Percentiles rank a stretch among this genome's conserved stretches.
phyloP scores from a whole-genome alignment of 2,113 vertebrate species.

The Alosa alosa region DNA sequence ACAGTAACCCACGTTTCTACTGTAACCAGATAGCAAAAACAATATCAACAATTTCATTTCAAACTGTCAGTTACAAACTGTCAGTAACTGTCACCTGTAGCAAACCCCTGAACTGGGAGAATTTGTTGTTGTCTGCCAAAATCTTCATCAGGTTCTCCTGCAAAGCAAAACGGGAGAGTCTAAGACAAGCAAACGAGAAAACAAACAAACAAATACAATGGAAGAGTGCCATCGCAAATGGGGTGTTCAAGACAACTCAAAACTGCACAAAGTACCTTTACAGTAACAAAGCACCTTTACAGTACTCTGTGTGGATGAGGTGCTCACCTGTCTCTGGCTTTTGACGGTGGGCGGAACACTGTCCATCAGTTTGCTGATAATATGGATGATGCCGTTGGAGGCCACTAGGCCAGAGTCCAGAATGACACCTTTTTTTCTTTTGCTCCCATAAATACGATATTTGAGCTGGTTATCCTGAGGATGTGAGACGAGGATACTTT shows the following conservation, averaged over 20 bases:
- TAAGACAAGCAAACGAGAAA: background rate
- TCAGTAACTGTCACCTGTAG: conserved; percentile 73
- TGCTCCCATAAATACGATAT: conserved; percentile 78
- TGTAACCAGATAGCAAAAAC: no score
- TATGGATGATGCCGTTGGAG: conserved; percentile 88
- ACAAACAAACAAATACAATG: no score
- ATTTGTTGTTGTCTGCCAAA: conserved; percentile 76
- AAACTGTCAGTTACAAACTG: background rate
- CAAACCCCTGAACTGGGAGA: conserved; percentile 75
- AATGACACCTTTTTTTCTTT: conserved; percentile 71
- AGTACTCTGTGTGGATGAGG: background rate
- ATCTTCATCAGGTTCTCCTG: conserved; percentile 84
- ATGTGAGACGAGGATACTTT: background rate
- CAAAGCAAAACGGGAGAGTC: conserved; percentile 36
- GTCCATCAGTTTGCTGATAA: conserved; percentile 85
- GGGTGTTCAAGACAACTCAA: no score
- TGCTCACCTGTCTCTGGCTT: conserved; percentile 74
- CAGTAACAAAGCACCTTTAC: background rate
- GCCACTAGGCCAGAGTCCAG: conserved; percentile 78
- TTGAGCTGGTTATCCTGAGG: conserved; percentile 71
- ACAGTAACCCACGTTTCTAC: no score
- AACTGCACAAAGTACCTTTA: background rate
- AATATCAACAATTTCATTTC: no score
- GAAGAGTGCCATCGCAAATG: no score
- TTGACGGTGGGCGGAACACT: conserved; percentile 69